A percentile compares a stretch with the other conserved stretches of the same genome.
phyloP scores from a whole-genome alignment of 1,140 invertebrate species.

The Drosophila takahashii region DNA sequence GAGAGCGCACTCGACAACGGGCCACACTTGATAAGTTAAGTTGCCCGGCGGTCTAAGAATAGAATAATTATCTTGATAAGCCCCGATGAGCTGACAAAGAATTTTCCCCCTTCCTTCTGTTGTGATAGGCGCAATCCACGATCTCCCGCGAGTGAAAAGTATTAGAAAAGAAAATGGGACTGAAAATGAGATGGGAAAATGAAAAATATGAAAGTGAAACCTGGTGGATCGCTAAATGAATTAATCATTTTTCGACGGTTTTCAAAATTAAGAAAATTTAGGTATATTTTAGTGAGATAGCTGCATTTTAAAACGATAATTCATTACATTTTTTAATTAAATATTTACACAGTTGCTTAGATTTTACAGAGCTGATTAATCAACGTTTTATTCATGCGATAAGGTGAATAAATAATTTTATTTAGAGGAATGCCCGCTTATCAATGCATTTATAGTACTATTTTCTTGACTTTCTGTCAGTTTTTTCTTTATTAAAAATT shows the following conservation, averaged over 20 bases:
- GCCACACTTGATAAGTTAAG: conserved; percentile 11
- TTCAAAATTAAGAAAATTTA: no score
- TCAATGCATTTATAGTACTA: neutral
- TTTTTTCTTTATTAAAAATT: neutral
- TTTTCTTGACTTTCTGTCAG: neutral
- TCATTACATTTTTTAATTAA: neutral
- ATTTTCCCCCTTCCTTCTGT: conserved; percentile 1
- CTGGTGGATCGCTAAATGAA: neutral
- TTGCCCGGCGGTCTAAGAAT: conserved; percentile 24
- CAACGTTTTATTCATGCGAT: conserved; percentile 1
- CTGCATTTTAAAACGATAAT: neutral
- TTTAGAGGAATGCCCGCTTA: conserved; percentile 1
- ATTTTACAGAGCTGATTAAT: neutral
- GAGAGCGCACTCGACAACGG: conserved; percentile 20
- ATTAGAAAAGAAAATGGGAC: neutral
- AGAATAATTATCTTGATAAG: conserved; percentile 50
- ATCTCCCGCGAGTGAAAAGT: neutral
- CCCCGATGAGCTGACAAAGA: conserved; percentile 7
- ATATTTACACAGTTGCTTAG: neutral
- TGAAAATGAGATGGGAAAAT: neutral
- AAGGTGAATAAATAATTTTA: neutral
- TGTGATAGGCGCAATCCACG: neutral
- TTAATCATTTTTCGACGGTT: neutral
- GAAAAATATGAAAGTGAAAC: neutral
- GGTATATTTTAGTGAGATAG: neutral